phyloP scores from a whole-genome alignment of 2,888 invertebrate genomes.

The Hypolimnas misippus region DNA sequence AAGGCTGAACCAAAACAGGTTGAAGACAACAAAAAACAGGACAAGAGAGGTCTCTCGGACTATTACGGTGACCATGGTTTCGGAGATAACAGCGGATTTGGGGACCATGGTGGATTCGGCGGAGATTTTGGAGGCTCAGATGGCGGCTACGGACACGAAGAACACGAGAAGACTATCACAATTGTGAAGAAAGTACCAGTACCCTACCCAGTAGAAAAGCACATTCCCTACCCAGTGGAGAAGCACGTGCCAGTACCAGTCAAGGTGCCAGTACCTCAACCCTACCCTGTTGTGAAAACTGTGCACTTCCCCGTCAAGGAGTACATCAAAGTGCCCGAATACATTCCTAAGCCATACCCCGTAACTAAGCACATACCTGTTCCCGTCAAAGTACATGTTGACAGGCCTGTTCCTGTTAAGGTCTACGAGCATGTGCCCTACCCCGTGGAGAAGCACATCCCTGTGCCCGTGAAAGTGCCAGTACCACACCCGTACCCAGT shows the following conservation, averaged over 20 bases:
- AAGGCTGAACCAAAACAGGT: constrained; percentile 76
- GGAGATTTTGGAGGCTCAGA: constrained; percentile 49
- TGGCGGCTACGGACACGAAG: constrained; percentile 59
- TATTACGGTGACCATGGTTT: constrained; percentile 71
- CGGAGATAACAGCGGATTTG: constrained; percentile 45
- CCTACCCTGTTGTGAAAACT: constrained; percentile 88
- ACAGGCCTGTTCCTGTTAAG: constrained; percentile 86
- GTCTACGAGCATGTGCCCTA: constrained; percentile 86
- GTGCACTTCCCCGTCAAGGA: constrained; percentile 87
- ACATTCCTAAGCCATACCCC: constrained; percentile 87
- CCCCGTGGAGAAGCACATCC: constrained; percentile 88
- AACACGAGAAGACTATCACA: constrained; percentile 87
- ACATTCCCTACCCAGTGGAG: constrained; percentile 86
- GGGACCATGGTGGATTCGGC: constrained; percentile 48
- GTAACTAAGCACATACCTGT: constrained; percentile 87
- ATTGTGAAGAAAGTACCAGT: constrained; percentile 88
- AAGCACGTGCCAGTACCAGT: constrained; percentile 87
- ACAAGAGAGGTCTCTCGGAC: constrained; percentile 82
- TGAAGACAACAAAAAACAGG: constrained; percentile 80
- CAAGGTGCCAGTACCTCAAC: constrained; percentile 88
- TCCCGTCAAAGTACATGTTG: constrained; percentile 87
- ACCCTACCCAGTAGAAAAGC: constrained; percentile 89
- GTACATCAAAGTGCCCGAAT: constrained; percentile 86
- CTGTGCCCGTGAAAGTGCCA: constrained; percentile 87
- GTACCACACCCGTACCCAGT: constrained; percentile 90